Evolutionary conservation across 2,888 invertebrate species (phyloP), one percentile per base, ranked within the genome.

Genomic region (Atrina japonica): DNA sequence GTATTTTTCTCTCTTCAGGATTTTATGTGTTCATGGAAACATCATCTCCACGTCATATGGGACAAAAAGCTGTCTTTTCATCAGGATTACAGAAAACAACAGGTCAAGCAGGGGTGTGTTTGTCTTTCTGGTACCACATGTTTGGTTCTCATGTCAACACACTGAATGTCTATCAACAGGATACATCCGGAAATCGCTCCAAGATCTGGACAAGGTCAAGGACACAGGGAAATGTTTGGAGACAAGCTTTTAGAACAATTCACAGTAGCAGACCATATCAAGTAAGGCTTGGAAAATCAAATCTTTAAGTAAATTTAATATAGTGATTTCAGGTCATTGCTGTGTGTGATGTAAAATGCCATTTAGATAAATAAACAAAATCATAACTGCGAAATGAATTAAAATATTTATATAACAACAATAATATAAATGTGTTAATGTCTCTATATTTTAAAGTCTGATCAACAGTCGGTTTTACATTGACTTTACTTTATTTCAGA

Each of bases 91-190:
- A 82, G 70, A 65, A 69, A 59, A 65, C 82, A 14, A 71, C 79
- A 18, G 71, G 59, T 21, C 0, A 66, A 9, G 53, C 71, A 29
- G 80, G 82, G 6, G 76, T 78, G 53, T 89, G 89, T 73, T 77
- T 88, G 16, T 78, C 78, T 9, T 88, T 88, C 82, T 88, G 86
- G 86, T 88, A 86, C 71, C 86, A 88, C 76, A 88, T 88, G 88
- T 88, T 85, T 76, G 89, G 87, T 5, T 72, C 80, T 5, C 79
- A 84, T 66, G 78, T 87, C 43, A 84, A 81, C 47, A 78, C 81
- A 11, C 80, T 88, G 5, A 87, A 86, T 66, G 78, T 88, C 14
- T 87, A 88, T 73, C 49, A 70, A 49, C 55, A 80, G 30, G 75
- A 74, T 35, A 43, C 66, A 14, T 30, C 58, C 2, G 76, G 75